Evolutionary conservation across 2,888 invertebrate genomes (phyloP).

Genomic region (Sinhomidia bicolor): DNA sequence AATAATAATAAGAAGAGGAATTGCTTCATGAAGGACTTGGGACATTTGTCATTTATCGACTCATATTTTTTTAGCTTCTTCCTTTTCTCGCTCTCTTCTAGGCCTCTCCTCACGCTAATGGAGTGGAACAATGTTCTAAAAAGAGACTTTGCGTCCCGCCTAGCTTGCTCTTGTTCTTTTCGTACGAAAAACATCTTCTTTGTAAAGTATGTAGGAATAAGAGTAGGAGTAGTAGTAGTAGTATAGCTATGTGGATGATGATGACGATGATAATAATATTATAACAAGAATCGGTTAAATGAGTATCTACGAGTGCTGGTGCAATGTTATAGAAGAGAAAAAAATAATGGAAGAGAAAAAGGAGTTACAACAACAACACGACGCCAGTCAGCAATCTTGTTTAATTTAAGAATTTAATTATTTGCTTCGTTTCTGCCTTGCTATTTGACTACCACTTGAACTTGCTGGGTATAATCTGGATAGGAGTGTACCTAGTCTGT

Average conservation of each 20-base stretch:
- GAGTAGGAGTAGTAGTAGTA: no score
- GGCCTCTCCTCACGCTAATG: slow-evolving; percentile 48
- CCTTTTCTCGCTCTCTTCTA: slow-evolving; percentile 33
- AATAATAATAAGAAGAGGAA: slow-evolving; percentile 27
- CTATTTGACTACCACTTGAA: neutral
- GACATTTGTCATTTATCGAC: slow-evolving; percentile 65
- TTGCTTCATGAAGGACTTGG: slow-evolving; percentile 49
- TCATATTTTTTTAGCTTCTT: slow-evolving; percentile 60
- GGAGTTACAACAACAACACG: neutral
- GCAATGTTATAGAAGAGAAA: no score
- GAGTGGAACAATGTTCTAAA: slow-evolving; percentile 59
- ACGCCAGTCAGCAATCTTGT: neutral
- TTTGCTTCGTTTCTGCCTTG: neutral
- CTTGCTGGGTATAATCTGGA: neutral
- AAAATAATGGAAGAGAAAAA: neutral
- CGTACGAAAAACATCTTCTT: slow-evolving; percentile 15
- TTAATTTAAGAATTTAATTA: neutral
- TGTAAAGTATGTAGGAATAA: no score
- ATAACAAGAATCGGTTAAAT: neutral
- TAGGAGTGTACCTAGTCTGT: neutral
- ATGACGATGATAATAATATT: neutral
- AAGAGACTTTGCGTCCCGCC: neutral
- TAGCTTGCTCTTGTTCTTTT: slow-evolving; percentile 28
- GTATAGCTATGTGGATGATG: neutral
- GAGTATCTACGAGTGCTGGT: neutral